Conservation (phyloP, 2,888 invertebrate genomes). For the Neuroscelio doddi region DNA sequence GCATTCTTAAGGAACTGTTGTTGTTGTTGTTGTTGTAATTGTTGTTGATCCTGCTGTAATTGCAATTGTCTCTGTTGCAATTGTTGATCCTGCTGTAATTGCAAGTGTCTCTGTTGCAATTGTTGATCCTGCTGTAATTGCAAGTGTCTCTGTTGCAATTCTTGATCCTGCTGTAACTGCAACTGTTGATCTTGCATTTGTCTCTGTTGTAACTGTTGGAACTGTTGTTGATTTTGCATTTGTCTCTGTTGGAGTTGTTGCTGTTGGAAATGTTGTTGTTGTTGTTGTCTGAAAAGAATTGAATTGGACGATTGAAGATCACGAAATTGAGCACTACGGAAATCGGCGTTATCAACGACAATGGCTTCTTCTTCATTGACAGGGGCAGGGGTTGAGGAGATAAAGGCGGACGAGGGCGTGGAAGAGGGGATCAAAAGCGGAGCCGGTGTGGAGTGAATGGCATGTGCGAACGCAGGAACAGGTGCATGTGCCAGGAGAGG, state of each 20-base stretch:
- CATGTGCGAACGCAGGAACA: slow-evolving; percentile 45
- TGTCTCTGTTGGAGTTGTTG: slow-evolving; percentile 37
- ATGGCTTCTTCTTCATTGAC: slow-evolving; percentile 61
- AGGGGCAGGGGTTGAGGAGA: slow-evolving; percentile 38
- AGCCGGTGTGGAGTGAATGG: slow-evolving; percentile 65
- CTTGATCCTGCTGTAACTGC: slow-evolving; percentile 12
- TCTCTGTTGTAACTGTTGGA: slow-evolving; percentile 31
- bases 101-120: slow-evolving; percentile 27
- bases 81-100: slow-evolving; percentile 36
- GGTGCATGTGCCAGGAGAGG: slow-evolving; percentile 45
- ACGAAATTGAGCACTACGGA: slow-evolving; percentile 52
- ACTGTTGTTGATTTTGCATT: slow-evolving; percentile 22
- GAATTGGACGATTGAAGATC: slow-evolving; percentile 23
- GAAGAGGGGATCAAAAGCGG: slow-evolving; percentile 51
- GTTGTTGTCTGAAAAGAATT: slow-evolving; percentile 12
- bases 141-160: slow-evolving; percentile 23
- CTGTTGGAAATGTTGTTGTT: slow-evolving; percentile 15
- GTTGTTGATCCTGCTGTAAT: slow-evolving; percentile 39
- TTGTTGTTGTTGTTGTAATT: slow-evolving; percentile 36
- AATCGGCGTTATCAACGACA: slow-evolving; percentile 67
- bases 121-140: slow-evolving; percentile 27
- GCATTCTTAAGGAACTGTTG: slow-evolving; percentile 33
- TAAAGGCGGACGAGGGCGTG: slow-evolving; percentile 15
- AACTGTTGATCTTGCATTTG: slow-evolving; percentile 16
- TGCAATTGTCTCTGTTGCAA: slow-evolving; percentile 46